Evolutionary conservation across 2,888 invertebrate genomes (phyloP), one percentile per base, ranked within the genome.

Genomic region (Endotricha flammealis): DNA sequence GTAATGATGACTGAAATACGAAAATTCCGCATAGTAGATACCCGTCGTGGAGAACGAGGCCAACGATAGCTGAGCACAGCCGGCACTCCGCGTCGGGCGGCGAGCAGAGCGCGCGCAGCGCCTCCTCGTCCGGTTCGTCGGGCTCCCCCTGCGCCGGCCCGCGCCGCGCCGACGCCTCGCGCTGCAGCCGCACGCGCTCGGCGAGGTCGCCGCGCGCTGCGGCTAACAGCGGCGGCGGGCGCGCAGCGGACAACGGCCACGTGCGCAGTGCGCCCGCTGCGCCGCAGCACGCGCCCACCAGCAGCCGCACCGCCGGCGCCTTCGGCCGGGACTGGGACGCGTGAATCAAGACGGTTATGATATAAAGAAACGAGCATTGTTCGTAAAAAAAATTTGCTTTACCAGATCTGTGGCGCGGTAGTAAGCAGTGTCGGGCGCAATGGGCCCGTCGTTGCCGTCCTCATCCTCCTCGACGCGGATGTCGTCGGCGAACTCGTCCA

Each of bases 31-130:
- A 16, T 16, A 4, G 6, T n/a, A 8, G 24, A 9, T 36, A 70
- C 72, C 57, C 51, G n/a, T 51, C 48, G 32, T 62, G 61, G 2
- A 60, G 33, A 2, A 42, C 55, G 12, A 77, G 50, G 0, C 74
- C 77, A 8, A 58, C 42, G n/a, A 70, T 48, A n/a, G 44, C 44
- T 40, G 50, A 38, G 16, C 38, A 32, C 32, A 61, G 41, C 1
- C 36, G 34, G 33, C 50, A 50, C 9, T 34, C 29, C 12, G 48
- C 38, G 23, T 46, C 44, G 34, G 53, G 68, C 23, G 60, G 46
- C 28, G 53, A 37, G 57, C 76, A 76, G 23, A 53, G 55, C 28
- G 68, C 66, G 40, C 76, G 74, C 42, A 71, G 59, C 20, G 42
- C 41, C 3, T 36, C 51, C 41, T 56, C 67, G 53, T 47, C 53